Conservation (phyloP, 2,888 invertebrate species). For the Tachina lurida region DNA sequence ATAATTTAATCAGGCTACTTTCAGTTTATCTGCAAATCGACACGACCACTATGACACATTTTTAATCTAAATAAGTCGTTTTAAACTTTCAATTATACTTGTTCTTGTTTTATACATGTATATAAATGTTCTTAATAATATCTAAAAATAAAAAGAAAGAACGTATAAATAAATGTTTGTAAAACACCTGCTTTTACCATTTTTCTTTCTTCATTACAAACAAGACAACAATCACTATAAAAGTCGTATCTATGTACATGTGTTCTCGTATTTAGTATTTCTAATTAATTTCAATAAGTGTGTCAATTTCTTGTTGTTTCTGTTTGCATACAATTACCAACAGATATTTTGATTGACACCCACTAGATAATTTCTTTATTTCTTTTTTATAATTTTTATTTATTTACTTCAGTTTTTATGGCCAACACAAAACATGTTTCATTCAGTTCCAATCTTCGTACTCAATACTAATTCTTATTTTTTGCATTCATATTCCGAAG, state of each 20-base stretch:
- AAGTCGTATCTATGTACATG: no score
- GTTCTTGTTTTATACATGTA: neutral
- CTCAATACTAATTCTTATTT: no score
- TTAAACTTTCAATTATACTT: neutral
- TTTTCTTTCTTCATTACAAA: slow-evolving; percentile 18
- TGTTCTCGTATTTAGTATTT: neutral
- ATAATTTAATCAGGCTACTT: slow-evolving; percentile 12
- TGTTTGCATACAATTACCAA: slow-evolving; percentile 57
- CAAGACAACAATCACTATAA: neutral
- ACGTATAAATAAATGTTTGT: slow-evolving; percentile 3
- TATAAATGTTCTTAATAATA: neutral
- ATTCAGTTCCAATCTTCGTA: neutral
- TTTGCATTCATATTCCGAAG: no score
- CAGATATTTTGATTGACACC: slow-evolving; percentile 65
- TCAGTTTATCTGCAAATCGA: slow-evolving; percentile 14
- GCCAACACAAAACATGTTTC: neutral
- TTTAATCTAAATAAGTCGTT: neutral
- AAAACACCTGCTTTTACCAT: slow-evolving; percentile 49
- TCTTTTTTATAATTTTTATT: slow-evolving; percentile 35
- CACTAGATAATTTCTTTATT: slow-evolving; percentile 53
- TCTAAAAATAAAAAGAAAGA: neutral
- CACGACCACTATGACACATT: neutral
- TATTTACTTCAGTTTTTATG: slow-evolving; percentile 27
- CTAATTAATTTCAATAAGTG: slow-evolving; percentile 47
- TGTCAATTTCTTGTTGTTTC: slow-evolving; percentile 53